These are phyloP conservation scores for Formica aserva DNA, from an alignment of 2,888 invertebrate species.

Conservation along the genomic window DNA sequence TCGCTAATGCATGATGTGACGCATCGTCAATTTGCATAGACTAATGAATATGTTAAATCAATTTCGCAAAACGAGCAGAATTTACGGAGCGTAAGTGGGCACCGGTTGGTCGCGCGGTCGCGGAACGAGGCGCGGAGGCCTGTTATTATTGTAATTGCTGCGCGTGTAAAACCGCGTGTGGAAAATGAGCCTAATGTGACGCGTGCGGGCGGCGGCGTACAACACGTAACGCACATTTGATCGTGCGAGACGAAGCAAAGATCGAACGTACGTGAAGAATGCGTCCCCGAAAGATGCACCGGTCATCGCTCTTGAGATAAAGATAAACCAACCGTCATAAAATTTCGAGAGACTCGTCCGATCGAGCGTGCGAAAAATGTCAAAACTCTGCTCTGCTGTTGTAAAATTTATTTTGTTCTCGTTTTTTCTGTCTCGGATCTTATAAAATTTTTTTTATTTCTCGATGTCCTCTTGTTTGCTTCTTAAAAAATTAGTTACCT, in stretches of 20 bases:
- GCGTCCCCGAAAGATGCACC: background rate
- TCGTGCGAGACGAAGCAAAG: background rate
- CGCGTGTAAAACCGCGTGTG: conserved; percentile 84
- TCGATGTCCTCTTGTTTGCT: background rate
- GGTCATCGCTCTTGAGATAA: background rate
- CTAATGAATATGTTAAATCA: conserved; percentile 85
- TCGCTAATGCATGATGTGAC: background rate
- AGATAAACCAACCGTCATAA: background rate
- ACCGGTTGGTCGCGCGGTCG: conserved; percentile 69
- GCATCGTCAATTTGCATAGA: conserved; percentile 81
- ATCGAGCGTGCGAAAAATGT: background rate
- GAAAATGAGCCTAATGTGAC: conserved; percentile 85
- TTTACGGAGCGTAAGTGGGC: conserved; percentile 73
- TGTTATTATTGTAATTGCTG: conserved; percentile 85
- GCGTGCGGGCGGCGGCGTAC: conserved; percentile 79
- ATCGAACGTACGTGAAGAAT: background rate
- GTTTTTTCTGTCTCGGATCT: background rate
- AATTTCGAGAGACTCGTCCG: background rate
- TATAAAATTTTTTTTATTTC: background rate
- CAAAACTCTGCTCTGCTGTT: background rate
- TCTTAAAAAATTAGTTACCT: background rate
- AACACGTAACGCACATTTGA: conserved; percentile 19
- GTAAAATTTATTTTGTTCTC: background rate
- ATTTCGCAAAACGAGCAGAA: conserved; percentile 82
- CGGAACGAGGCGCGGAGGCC: conserved; percentile 78